A percentile compares a stretch with the other conserved stretches of the same genome.
phyloP scores from a whole-genome alignment of 2,797 vertebrate species.

The Hirundo rustica region DNA sequence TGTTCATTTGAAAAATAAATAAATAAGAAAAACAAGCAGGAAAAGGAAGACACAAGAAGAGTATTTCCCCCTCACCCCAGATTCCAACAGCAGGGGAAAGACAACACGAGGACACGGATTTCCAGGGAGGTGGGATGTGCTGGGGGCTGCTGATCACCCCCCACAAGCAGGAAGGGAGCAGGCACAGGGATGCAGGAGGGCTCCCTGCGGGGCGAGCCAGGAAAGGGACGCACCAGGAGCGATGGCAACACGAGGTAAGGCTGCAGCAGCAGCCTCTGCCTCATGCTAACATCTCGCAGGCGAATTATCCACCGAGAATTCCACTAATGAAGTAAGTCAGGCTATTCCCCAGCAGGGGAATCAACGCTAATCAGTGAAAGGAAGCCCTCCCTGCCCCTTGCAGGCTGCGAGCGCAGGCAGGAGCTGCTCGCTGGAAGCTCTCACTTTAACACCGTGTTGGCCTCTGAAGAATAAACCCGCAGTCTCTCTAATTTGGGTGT shows the following conservation, averaged over 20 bases:
- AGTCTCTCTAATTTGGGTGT: background rate
- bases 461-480: background rate
- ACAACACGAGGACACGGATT: background rate
- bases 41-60: background rate
- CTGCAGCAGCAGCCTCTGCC: background rate
- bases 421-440: background rate
- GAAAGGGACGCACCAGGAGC: rapidly evolving
- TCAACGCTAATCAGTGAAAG: background rate
- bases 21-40: background rate
- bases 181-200: rapidly evolving
- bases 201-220: background rate
- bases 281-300: rapidly evolving
- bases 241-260: rapidly evolving
- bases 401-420: background rate
- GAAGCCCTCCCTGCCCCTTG: background rate
- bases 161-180: rapidly evolving
- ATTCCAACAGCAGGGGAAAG: background rate
- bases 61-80: background rate
- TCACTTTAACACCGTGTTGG: background rate
- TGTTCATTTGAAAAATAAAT: background rate
- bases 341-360: background rate
- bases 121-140: background rate
- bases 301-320: background rate
- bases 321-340: background rate
- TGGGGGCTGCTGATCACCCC: background rate